A percentile compares a stretch with the other conserved stretches of the same genome.
These are phyloP conservation scores for Chaetura pelagica DNA, from an alignment of 2,113 vertebrate species.

Conservation along the genomic window DNA sequence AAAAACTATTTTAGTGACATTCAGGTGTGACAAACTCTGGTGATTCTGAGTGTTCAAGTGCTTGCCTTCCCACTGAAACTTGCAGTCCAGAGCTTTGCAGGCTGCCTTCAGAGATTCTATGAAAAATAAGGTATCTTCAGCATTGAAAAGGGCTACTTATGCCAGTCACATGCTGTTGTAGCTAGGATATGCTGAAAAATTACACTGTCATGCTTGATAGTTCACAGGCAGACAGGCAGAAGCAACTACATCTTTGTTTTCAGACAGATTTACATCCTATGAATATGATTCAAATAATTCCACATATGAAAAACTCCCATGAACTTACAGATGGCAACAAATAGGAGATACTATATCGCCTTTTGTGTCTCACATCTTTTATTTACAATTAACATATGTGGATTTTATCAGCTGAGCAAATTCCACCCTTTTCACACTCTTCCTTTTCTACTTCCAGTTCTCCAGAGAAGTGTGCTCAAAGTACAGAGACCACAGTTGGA, in stretches of 20 bases:
- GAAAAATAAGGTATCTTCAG: not conserved
- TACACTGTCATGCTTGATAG: not conserved
- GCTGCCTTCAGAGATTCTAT: not conserved
- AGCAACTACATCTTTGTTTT: not conserved
- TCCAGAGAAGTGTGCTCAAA: not conserved
- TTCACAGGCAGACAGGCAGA: not conserved
- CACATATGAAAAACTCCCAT: not conserved
- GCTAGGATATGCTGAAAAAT: not conserved
- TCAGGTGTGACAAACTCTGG: not conserved
- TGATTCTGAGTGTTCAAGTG: not conserved
- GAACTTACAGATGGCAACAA: not conserved
- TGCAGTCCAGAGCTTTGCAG: not conserved
- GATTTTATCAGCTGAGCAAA: not conserved
- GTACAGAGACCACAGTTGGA: not conserved
- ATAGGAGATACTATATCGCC: not conserved
- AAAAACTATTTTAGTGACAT: not conserved
- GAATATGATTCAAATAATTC: not conserved
- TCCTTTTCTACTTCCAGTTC: not conserved
- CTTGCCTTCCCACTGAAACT: not conserved
- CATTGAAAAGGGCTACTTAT: not conserved
- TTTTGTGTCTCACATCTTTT: not conserved
- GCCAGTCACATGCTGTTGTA: not conserved
- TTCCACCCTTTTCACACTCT: not conserved
- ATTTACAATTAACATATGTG: not conserved
- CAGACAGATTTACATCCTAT: not conserved